Evolutionary conservation across 2,113 vertebrate genomes (phyloP), one percentile per base, ranked within the genome.

Genomic region (Elachura formosa): DNA sequence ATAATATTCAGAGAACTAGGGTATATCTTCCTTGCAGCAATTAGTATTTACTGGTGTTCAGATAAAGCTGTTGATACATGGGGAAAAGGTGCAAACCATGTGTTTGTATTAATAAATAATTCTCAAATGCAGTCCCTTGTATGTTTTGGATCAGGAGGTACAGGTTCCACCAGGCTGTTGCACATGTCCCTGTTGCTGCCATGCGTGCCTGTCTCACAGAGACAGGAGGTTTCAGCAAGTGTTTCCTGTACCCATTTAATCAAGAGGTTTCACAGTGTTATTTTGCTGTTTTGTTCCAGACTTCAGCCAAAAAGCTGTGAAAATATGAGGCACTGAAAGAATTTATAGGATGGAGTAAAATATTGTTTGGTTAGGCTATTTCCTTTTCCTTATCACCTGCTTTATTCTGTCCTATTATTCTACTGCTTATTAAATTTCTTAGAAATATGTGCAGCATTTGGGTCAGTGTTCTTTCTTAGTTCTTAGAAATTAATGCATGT

Each of bases 301-400:
- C 38, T 92, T 52, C 71, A 72, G 79, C 43, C 80, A 88, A 88
- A 88, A 79, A 76, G 33, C 56, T n/a, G 12, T 76, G 75, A 64
- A 89, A 94, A 85, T 38, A 68, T 3, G 28, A 94, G 61, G 31
- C 33, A 41, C 61, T 66, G 38, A 51, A 71, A 64, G 21, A 12
- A 23, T 75, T 84, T 61, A 34, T n/a, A 51, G 51, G 24, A 33
- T 0, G 0, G 7, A 28, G 25, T 48, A 31, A 58, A 68, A 85
- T 36, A 64, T 52, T n/a, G 31, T 83, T 75, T 25, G 31, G 22
- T 68, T 64, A 61, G 73, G 45, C 28, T 26, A 38, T 64, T 93
- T 94, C 61, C 46, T 84, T 93, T 89, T 56, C 69, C 34, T 62
- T 23, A 8, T 58, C 34, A 75, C 40, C 19, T 71, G 73, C 29